Evolutionary conservation across 2,888 invertebrate genomes (phyloP), one percentile per base, ranked within the genome.

Genomic region (Resseliella maxima): DNA sequence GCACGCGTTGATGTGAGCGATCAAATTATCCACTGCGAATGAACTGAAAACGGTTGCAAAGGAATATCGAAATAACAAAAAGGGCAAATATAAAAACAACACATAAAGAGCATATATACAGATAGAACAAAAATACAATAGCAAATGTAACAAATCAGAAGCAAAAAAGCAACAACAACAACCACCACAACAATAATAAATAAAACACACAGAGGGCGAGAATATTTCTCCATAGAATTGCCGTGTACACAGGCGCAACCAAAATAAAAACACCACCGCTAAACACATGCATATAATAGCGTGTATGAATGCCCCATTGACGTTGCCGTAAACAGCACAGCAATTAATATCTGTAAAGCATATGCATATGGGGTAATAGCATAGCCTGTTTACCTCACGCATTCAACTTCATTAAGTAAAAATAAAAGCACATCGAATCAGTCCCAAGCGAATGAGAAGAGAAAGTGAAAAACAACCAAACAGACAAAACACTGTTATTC

Each of bases 241-340:
- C 27, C 27, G 59, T 59, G 5, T 59, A 59, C 59, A 59, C 27
- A 59, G 59, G 59, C 59, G 59, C 59, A 59, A 59, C 59, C 59
- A 59, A 24, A 59, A 59, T 18, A 50, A 50, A 50, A 50, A 18
- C 5, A 2, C n/a, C n/a, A n/a, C n/a, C n/a, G n/a, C n/a, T 24
- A 59, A 72, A 72, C 72, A 35, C 72, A 72, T 72, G 31, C 72
- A 72, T 35, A 72, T 31, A 12, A 41, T 5, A 72, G 72, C 27
- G 31, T 72, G 72, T 31, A 31, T 72, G 18, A 72, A 72, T 31
- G 5, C 72, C 18, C 31, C 3, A 12, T 72, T 72, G 72, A 31
- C 31, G 15, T 72, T 72, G 72, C 31, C 15, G 15, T 27, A 31
- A 72, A 31, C 72, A 59, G 21, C n/a, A 59, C 59, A 59, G 24